Base-by-base conservation (phyloP, 2,888 invertebrate genomes). In the Apodemia mormo region DNA sequence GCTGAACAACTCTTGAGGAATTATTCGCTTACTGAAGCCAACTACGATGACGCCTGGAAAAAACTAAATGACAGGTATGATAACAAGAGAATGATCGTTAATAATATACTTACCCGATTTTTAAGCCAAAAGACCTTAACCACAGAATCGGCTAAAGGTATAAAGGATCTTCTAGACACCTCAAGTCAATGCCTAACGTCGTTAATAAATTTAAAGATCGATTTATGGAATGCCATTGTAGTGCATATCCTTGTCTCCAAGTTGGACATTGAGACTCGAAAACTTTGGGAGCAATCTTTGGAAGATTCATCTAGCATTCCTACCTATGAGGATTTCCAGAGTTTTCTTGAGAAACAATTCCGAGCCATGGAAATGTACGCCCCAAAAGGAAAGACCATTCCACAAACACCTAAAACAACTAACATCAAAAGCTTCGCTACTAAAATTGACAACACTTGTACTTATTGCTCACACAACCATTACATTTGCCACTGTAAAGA, bases 91-190 rank as follows among this genome's bases (percentile, higher is more conserved):
- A 64, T 70, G 14, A 70, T 73, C 8, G 68, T 76, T 0, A 76
- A 76, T 58, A 68, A 69, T 56, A 70, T 78, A 14, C 70, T 80
- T 10, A 77, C 71, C 58, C 68, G 73, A 29, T 77, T 79, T 6
- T 67, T 78, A 7, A 70, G 43, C 67, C 77, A 76, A 65, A 77
- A 72, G 29, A 75, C 71, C n/a, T 52, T 75, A 9, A 68, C 33
- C n/a, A 33, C 52, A 29, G 73, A 71, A 71, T 76, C 75, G 1
- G 56, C 72, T 22, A 70, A 65, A 29, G 71, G 68, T 61, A 72
- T 81, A 37, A 80, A 78, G 54, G 73, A 74, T 14, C 58, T 80
- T 8, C 37, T 80, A 37, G 78, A 80, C 72, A 79, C 74, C 1
- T 76, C 79, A 7, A 74, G 61, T 5, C 69, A 79, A 69, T 79